Evolutionary conservation across 2,888 invertebrate species (phyloP).

Genomic region (Lepidocyrtoides sp.): DNA sequence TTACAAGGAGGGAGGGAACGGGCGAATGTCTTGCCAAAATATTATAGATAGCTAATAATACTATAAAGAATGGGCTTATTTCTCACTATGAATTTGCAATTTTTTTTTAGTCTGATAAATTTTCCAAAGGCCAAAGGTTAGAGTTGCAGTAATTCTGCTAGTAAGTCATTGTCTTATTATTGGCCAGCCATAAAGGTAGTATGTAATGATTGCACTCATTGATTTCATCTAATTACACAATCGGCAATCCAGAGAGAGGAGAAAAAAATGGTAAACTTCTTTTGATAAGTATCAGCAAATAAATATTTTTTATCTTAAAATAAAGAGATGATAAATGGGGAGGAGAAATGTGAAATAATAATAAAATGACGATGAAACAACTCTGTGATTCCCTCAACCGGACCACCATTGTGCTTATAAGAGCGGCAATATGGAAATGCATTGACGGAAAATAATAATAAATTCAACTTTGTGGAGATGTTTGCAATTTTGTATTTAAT

Average conservation of each 20-base stretch:
- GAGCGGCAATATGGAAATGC: not conserved
- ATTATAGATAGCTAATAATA: not conserved
- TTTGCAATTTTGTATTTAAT: no score
- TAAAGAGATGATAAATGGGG: not conserved
- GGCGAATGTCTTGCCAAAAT: not conserved
- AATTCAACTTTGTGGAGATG: no score
- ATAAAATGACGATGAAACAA: not conserved
- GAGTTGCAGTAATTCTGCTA: not conserved
- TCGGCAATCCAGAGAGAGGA: not conserved
- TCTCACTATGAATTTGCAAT: not conserved
- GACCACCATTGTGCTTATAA: not conserved
- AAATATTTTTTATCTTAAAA: not conserved
- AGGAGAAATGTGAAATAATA: not conserved
- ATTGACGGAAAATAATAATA: not conserved
- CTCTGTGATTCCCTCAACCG: not conserved
- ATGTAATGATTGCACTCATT: not conserved
- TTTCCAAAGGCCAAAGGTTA: not conserved
- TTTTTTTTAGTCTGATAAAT: not conserved
- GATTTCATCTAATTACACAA: conserved; percentile 27
- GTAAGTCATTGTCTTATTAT: not conserved
- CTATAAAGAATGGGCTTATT: conserved; percentile 10
- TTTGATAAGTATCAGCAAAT: conserved; percentile 23
- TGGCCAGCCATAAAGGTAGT: conserved; percentile 9
- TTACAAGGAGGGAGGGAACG: not conserved
- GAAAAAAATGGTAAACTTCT: conserved; percentile 34